Conservation (phyloP, 2,888 invertebrate genomes). For the Tiphia femorata region DNA sequence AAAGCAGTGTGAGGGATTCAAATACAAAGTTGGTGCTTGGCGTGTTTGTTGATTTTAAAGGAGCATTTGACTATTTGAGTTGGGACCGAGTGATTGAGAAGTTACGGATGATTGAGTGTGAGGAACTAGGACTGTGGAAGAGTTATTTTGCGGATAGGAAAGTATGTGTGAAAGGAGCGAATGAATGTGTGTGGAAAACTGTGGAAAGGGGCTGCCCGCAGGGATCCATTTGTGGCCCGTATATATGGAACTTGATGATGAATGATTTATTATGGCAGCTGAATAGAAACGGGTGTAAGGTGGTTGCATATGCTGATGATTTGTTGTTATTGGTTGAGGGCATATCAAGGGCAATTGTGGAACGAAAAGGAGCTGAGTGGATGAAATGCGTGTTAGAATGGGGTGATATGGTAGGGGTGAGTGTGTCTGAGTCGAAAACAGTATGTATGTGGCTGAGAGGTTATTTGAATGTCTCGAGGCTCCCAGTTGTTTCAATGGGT, state of each 20-base stretch:
- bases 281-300: not conserved
- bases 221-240: slow-evolving; percentile 5
- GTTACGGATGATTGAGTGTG: not conserved
- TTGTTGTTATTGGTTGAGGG: slow-evolving; percentile 5
- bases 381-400: slow-evolving; percentile 3
- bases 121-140: not conserved
- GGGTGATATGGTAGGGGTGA: slow-evolving; percentile 4
- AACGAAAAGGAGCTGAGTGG: not conserved
- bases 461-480: not conserved
- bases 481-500: slow-evolving; percentile 2
- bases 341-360: not conserved
- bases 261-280: not conserved
- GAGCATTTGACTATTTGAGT: not conserved
- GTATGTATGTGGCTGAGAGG: slow-evolving; percentile 19
- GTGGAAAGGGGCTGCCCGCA: slow-evolving; percentile 1
- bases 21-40: not conserved
- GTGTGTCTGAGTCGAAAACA: slow-evolving; percentile 11
- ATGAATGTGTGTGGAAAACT: slow-evolving; percentile 1
- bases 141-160: not conserved
- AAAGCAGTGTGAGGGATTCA: not conserved
- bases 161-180: slow-evolving; percentile 3
- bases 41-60: slow-evolving; percentile 8
- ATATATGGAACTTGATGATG: slow-evolving; percentile 13
- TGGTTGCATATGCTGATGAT: not conserved
- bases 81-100: not conserved